Evolutionary conservation across 2,888 invertebrate genomes (phyloP).

Genomic region (Ochropleura plecta): DNA sequence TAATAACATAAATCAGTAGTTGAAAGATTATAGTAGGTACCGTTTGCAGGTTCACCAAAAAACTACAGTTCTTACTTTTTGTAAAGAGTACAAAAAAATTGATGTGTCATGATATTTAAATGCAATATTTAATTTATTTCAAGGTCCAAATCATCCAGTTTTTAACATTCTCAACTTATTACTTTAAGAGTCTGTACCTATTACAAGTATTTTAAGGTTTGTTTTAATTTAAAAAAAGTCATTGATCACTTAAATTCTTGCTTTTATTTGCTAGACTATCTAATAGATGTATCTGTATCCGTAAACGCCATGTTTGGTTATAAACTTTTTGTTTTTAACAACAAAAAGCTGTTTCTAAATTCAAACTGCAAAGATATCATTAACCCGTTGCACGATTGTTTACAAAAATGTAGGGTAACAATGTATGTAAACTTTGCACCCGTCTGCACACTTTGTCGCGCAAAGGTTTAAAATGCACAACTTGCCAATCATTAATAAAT

Average conservation of each 20-base stretch:
- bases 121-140: conserved; percentile 13
- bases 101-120: not conserved
- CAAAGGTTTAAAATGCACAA: fast-evolving
- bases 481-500: not conserved
- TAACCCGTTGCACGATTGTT: too few species aligned
- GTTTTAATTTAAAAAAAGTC: not conserved
- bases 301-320: not conserved
- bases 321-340: not conserved
- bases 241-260: not conserved
- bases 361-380: not conserved
- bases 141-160: conserved; percentile 16
- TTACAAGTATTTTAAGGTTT: not conserved
- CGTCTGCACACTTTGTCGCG: too few species aligned
- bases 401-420: too few species aligned
- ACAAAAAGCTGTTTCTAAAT: not conserved
- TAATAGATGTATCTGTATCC: not conserved
- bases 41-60: not conserved
- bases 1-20: not conserved
- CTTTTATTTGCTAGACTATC: conserved; percentile 3
- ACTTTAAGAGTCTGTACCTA: not conserved
- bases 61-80: not conserved
- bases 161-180: not conserved
- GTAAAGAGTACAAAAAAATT: not conserved
- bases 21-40: not conserved
- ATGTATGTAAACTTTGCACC: too few species aligned